A percentile compares a stretch with the other conserved stretches of the same genome.
Evolutionary conservation across 2,888 invertebrate genomes (phyloP).

Genomic region (Brenthis hecate): DNA sequence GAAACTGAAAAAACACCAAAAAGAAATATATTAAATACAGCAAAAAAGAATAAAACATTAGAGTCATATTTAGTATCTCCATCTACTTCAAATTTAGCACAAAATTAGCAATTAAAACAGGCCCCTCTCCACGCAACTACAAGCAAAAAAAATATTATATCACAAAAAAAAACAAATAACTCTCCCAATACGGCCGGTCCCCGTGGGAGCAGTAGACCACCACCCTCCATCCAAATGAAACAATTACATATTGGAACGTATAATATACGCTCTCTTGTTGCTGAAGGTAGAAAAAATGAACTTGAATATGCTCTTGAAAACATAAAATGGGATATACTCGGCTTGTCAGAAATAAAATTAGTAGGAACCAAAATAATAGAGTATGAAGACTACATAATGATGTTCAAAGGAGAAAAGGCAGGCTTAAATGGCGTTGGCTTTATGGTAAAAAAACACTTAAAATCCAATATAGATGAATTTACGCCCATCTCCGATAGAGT

Average conservation of each 20-base stretch:
- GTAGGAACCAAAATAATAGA: not conserved
- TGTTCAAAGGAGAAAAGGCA: not conserved
- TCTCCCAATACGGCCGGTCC: too few relatives aligned
- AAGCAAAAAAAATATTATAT: not conserved
- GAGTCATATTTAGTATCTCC: not conserved
- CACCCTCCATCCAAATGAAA: not conserved
- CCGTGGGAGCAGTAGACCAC: too few relatives aligned
- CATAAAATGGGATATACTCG: not conserved
- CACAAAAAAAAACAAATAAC: not conserved
- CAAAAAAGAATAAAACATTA: conserved; percentile 1
- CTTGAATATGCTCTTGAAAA: not conserved
- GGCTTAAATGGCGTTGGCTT: not conserved
- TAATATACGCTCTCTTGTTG: not conserved
- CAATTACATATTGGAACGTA: not conserved
- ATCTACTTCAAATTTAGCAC: not conserved
- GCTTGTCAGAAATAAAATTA: not conserved
- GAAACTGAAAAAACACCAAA: not conserved
- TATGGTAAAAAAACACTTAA: not conserved
- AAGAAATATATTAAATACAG: not conserved
- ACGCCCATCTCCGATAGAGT: not conserved
- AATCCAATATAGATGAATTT: not conserved
- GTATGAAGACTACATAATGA: not conserved
- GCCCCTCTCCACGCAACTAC: not conserved
- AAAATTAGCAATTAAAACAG: not conserved
- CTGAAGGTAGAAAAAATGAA: not conserved